Evolutionary conservation across 2,888 invertebrate species (phyloP), one percentile per base, ranked within the genome.

Genomic region (Chloromyia formosa): DNA sequence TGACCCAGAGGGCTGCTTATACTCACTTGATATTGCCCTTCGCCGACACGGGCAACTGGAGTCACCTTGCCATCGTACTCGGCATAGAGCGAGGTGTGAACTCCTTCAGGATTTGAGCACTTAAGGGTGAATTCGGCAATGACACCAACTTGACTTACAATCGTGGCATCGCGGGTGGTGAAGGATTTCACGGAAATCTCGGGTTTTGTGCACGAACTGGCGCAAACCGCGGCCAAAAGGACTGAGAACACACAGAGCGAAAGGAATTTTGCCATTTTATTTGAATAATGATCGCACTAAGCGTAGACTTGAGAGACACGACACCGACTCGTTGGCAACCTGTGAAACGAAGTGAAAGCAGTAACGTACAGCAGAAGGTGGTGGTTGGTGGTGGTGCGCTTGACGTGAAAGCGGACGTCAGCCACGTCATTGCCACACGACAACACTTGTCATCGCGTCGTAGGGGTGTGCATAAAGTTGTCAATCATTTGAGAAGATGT

Each of bases 141-240:
- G 85, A 94, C 95, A 0, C 96, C 97, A 79, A 97, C 94, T 83
- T 90, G 93, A 78, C 93, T 92, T 12, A 98, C 91, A 77, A 97
- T 91, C 64, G 96, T 95, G 0, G 95, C 95, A 87, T 98, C 98
- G 84, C 92, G 90, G 18, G 97, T 97, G 62, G 96, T 95, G 85
- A 96, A 97, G 0, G 93, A 91, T 72, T 90, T 90, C n/a, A 94
- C 90, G 75, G 90, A 88, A 12, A 93, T 90, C 87, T 92, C 88
- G 4, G 91, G 91, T 80, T 90, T 91, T 77, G 84, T 83, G 82
- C 90, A 90, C 72, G 84, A 84, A 75, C 85, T 78, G 35, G 80
- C 83, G 12, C 80, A 79, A 35, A 80, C 80, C 18, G 79, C 78
- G 18, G 78, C 22, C n/a, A 73, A 22, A 40, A 58, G 5, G 3